phyloP scores from a whole-genome alignment of 2,888 invertebrate species.

The Galeruca laticollis region DNA sequence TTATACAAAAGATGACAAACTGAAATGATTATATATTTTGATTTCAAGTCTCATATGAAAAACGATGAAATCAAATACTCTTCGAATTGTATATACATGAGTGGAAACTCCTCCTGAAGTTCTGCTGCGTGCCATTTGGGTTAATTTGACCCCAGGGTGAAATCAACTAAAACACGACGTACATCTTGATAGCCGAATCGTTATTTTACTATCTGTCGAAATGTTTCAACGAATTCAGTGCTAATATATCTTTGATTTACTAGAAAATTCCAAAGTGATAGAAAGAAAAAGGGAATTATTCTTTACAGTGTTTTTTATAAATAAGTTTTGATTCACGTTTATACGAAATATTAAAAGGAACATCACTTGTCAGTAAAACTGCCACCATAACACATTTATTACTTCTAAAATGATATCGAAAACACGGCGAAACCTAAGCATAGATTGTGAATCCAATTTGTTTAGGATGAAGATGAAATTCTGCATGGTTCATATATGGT shows the following conservation, averaged over 20 bases:
- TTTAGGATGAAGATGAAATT: no score
- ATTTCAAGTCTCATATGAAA: background rate
- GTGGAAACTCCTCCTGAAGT: slow-evolving; percentile 28
- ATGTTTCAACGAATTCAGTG: slow-evolving; percentile 62
- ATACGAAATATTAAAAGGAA: no score
- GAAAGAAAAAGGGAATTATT: background rate
- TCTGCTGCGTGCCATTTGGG: slow-evolving; percentile 62
- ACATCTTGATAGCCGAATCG: slow-evolving; percentile 67
- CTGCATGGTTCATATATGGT: no score
- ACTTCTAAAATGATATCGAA: no score
- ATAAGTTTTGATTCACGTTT: no score
- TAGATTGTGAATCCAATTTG: no score
- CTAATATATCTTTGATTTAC: slow-evolving; percentile 51
- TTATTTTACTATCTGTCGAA: slow-evolving; percentile 62
- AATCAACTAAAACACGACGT: slow-evolving; percentile 66
- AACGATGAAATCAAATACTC: slow-evolving; percentile 30
- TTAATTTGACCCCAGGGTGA: slow-evolving; percentile 65
- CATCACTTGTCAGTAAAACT: no score
- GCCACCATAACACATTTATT: no score
- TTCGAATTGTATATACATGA: slow-evolving; percentile 25
- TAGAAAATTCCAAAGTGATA: background rate
- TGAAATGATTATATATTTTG: background rate
- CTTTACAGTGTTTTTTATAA: no score
- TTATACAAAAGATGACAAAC: background rate
- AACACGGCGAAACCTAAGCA: no score